A percentile compares a stretch with the other conserved stretches of the same genome.
Conservation (phyloP, 2,888 invertebrate genomes). For the Yponomeuta cagnagella region DNA sequence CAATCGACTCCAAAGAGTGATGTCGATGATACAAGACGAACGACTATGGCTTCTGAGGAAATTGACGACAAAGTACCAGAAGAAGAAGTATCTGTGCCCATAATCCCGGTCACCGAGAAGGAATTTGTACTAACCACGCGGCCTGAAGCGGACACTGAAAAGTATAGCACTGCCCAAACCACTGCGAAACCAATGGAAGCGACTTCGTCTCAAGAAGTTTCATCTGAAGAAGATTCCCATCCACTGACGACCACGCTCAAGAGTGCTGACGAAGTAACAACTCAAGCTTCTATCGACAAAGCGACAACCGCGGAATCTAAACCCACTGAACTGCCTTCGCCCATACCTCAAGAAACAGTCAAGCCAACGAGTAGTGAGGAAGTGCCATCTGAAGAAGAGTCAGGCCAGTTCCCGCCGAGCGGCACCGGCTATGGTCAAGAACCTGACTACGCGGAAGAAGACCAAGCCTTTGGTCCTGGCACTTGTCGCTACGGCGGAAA, state of each 20-base stretch:
- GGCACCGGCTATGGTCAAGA: conserved; percentile 66
- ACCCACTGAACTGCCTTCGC: conserved; percentile 26
- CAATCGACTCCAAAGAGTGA: background rate
- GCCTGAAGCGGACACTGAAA: conserved; percentile 15
- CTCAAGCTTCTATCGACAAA: conserved; percentile 12
- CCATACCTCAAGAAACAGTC: background rate
- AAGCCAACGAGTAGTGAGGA: conserved; percentile 43
- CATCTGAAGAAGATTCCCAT: background rate
- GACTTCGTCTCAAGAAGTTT: background rate
- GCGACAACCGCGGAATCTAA: conserved; percentile 14
- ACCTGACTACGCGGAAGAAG: conserved; percentile 86
- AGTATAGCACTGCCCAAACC: conserved; percentile 26
- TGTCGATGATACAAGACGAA: background rate
- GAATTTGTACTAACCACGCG: background rate
- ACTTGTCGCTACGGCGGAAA: conserved; percentile 95
- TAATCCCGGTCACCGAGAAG: background rate
- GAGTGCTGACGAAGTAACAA: conserved; percentile 4
- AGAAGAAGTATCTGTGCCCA: background rate
- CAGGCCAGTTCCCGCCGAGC: conserved; percentile 45
- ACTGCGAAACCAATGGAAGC: conserved; percentile 7
- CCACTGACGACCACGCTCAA: background rate
- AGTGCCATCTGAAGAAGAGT: conserved; percentile 47
- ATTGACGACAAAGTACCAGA: background rate
- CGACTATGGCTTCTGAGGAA: background rate
- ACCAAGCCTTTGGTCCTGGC: conserved; percentile 88